Conservation (phyloP, 2,888 invertebrate species). For the Melanophora roralis region DNA sequence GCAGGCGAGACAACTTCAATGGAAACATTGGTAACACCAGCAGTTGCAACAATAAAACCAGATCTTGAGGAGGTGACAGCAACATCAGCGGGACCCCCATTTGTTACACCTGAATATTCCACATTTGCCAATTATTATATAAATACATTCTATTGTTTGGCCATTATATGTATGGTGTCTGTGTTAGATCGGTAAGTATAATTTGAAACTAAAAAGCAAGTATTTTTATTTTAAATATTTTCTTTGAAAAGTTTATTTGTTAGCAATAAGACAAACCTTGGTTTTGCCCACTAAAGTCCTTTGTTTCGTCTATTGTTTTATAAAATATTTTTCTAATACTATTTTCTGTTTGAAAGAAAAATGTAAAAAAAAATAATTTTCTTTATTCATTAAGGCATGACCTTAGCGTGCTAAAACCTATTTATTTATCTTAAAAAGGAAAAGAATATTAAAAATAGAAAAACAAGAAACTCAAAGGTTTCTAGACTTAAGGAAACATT, state of each 20-base stretch:
- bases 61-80: not conserved
- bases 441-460: not conserved
- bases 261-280: not conserved
- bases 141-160: slow-evolving; percentile 79
- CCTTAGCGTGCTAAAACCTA: slow-evolving; percentile 55
- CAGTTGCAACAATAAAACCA: not conserved
- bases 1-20: slow-evolving; percentile 69
- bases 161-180: slow-evolving; percentile 79
- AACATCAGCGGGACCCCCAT: not conserved
- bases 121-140: slow-evolving; percentile 76
- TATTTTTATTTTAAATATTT: not conserved
- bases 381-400: slow-evolving; percentile 25
- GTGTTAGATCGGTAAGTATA: slow-evolving; percentile 79
- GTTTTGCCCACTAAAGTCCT: not conserved
- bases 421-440: slow-evolving; percentile 33
- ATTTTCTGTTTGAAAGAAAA: not conserved
- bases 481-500: slow-evolving; percentile 46
- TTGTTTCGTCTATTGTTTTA: slow-evolving; percentile 22
- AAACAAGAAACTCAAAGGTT: not conserved
- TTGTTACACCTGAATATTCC: slow-evolving; percentile 70
- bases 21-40: slow-evolving; percentile 8
- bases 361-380: not conserved
- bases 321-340: not conserved
- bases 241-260: not conserved
- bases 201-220: not conserved